Conservation (phyloP, 2,888 invertebrate genomes). For the Drosophila eohydei region DNA sequence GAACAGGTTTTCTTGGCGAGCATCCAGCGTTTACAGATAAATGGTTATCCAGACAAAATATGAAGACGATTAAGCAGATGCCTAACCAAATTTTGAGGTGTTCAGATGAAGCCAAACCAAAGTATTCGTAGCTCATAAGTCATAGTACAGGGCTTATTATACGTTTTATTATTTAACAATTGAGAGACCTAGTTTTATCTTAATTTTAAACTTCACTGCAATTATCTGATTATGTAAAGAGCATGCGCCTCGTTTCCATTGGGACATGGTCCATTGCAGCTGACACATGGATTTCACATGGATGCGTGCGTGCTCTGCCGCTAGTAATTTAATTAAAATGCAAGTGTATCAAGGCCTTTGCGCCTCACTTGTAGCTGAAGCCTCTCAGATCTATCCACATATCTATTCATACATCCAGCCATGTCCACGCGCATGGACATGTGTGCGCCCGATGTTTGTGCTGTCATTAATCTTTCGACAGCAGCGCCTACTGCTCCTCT, state of each 20-base stretch:
- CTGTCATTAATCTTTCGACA: slow-evolving; percentile 77
- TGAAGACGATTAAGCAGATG: slow-evolving; percentile 1
- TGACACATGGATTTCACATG: slow-evolving; percentile 8
- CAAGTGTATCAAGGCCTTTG: slow-evolving; percentile 69
- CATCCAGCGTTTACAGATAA: slow-evolving; percentile 20
- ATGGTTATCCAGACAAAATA: slow-evolving; percentile 27
- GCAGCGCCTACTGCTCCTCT: slow-evolving; percentile 20
- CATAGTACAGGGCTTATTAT: no score
- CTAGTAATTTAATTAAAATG: slow-evolving; percentile 73
- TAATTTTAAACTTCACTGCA: neutral
- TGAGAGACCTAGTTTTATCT: neutral
- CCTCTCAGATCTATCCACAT: neutral
- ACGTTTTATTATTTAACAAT: neutral
- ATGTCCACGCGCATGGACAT: slow-evolving; percentile 46
- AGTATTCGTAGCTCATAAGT: neutral
- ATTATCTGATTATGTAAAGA: slow-evolving; percentile 15
- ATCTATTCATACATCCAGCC: slow-evolving; percentile 18
- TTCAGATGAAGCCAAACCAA: neutral
- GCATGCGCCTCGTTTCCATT: no score
- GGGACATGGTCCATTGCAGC: slow-evolving; percentile 7
- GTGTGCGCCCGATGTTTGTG: slow-evolving; percentile 57
- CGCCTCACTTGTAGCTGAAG: slow-evolving; percentile 6
- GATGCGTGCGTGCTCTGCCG: neutral
- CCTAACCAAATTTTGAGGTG: neutral
- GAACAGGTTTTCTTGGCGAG: slow-evolving; percentile 53